Evolutionary conservation across 2,797 vertebrate species (phyloP).

Genomic region (Selene dorsalis): DNA sequence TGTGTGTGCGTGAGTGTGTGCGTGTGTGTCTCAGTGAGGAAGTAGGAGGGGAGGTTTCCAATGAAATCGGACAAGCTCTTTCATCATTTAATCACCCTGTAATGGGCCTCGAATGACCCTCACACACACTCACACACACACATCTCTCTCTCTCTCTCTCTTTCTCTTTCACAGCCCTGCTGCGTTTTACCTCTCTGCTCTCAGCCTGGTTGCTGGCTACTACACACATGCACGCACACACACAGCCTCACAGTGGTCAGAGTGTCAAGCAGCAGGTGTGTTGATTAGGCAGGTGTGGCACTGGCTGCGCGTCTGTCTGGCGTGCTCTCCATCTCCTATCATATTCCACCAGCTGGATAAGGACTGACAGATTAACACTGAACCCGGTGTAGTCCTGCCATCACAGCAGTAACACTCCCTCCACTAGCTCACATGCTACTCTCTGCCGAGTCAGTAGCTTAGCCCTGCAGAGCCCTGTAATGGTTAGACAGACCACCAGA

Average conservation of each 20-base stretch:
- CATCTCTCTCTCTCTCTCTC: constrained; percentile 3
- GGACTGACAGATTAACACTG: constrained; percentile 75
- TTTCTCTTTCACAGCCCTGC: constrained; percentile 43
- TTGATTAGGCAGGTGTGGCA: constrained; percentile 73
- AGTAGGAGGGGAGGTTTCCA: constrained; percentile 47
- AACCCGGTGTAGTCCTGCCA: constrained; percentile 61
- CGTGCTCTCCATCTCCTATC: constrained; percentile 60
- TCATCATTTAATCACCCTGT: constrained; percentile 81
- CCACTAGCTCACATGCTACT: constrained; percentile 45
- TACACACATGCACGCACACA: constrained; percentile 20
- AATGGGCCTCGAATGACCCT: constrained; percentile 76
- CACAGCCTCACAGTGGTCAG: constrained; percentile 48
- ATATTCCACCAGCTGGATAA: constrained; percentile 71
- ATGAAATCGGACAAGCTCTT: constrained; percentile 78
- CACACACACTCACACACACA: constrained; percentile 41
- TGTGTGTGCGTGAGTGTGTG: no score
- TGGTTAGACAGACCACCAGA: constrained; percentile 66
- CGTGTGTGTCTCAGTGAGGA: constrained; percentile 32
- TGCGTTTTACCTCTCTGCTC: constrained; percentile 52
- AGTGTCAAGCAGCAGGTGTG: constrained; percentile 75
- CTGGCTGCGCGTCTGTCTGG: constrained; percentile 60
- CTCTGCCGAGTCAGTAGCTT: constrained; percentile 66
- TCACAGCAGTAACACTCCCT: constrained; percentile 60
- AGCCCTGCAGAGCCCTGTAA: constrained; percentile 68
- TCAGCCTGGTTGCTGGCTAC: constrained; percentile 38